These are phyloP conservation scores for Trissoscelio sp. DNA, from an alignment of 2,888 invertebrate genomes.

Conservation along the genomic window DNA sequence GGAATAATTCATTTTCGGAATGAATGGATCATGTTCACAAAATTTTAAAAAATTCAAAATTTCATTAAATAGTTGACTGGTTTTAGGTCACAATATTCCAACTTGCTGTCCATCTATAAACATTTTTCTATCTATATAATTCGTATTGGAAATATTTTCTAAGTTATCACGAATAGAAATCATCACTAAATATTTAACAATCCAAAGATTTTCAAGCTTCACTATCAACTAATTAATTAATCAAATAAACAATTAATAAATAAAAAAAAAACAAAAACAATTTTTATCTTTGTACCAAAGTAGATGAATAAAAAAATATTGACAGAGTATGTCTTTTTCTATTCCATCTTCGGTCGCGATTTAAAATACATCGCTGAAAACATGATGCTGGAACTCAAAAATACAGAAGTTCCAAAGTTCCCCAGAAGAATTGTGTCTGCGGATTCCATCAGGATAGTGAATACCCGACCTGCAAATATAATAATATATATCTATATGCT, in stretches of 20 bases:
- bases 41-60: too few relatives aligned
- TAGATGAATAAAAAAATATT: not conserved
- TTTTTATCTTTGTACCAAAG: slow-evolving; percentile 26
- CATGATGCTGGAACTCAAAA: slow-evolving; percentile 89
- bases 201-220: slow-evolving; percentile 29
- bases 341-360: slow-evolving; percentile 79
- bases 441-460: slow-evolving; percentile 92
- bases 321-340: not conserved
- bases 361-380: slow-evolving; percentile 88
- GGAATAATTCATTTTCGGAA: too few relatives aligned
- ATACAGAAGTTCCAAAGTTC: slow-evolving; percentile 89
- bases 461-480: slow-evolving; percentile 88
- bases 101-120: too few relatives aligned
- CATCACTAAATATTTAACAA: slow-evolving; percentile 22
- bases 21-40: too few relatives aligned
- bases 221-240: slow-evolving; percentile 1
- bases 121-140: too few relatives aligned
- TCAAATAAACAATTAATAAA: not conserved
- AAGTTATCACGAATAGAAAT: too few relatives aligned
- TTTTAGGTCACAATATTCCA: too few relatives aligned
- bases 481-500: too few relatives aligned
- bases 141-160: too few relatives aligned
- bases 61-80: too few relatives aligned
- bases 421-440: slow-evolving; percentile 88
- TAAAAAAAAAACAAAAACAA: too few relatives aligned